phyloP scores from a whole-genome alignment of 2,888 invertebrate species.

The Drosophila paracracens region DNA sequence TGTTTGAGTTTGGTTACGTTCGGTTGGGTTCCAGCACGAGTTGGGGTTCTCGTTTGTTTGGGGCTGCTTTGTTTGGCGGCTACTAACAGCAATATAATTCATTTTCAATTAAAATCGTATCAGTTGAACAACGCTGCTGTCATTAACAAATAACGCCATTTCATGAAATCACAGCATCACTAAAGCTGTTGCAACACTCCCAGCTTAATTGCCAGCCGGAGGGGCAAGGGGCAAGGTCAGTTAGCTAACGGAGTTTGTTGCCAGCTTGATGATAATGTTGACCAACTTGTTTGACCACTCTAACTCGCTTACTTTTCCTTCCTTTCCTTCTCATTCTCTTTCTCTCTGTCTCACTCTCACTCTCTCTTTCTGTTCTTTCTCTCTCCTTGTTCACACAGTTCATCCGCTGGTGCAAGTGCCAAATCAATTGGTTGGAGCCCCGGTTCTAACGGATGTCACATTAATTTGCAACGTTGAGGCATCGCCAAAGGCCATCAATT shows the following conservation, averaged over 20 bases:
- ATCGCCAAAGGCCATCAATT: slow-evolving; percentile 96
- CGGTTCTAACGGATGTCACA: slow-evolving; percentile 93
- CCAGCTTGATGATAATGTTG: slow-evolving; percentile 35
- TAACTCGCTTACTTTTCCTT: slow-evolving; percentile 1
- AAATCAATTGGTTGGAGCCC: slow-evolving; percentile 96
- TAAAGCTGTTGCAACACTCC: slow-evolving; percentile 15
- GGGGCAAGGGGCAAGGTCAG: background rate
- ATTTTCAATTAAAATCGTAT: slow-evolving; percentile 84
- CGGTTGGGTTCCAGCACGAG: background rate
- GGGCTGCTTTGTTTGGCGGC: slow-evolving; percentile 32
- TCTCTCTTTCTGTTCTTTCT: slow-evolving; percentile 13
- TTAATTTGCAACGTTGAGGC: slow-evolving; percentile 95
- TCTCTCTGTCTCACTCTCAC: background rate
- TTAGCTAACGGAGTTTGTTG: slow-evolving; percentile 4
- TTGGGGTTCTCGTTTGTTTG: slow-evolving; percentile 5
- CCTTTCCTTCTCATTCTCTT: background rate
- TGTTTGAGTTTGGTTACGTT: background rate
- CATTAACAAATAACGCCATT: slow-evolving; percentile 53
- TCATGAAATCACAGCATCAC: slow-evolving; percentile 23
- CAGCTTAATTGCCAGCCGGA: slow-evolving; percentile 32
- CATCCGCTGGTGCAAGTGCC: slow-evolving; percentile 97
- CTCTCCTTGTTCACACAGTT: slow-evolving; percentile 87
- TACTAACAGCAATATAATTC: slow-evolving; percentile 82
- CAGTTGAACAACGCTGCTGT: slow-evolving; percentile 57
- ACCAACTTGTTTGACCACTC: slow-evolving; percentile 30